These are phyloP conservation scores for Natator depressus DNA, from an alignment of 2,113 vertebrate genomes.

Conservation along the genomic window DNA sequence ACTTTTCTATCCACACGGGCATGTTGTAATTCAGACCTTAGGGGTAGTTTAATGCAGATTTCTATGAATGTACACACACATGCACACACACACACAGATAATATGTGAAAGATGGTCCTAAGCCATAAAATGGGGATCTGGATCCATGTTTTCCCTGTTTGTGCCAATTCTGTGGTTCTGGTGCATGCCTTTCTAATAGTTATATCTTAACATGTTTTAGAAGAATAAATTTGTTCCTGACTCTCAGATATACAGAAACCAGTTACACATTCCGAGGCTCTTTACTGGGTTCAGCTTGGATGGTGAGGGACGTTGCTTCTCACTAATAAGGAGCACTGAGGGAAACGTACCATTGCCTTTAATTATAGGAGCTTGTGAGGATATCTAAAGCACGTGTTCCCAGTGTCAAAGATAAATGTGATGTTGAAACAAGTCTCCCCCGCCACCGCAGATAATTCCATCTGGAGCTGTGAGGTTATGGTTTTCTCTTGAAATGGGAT, in stretches of 20 bases:
- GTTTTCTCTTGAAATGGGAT: slow-evolving; percentile 5
- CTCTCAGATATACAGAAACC: neutral
- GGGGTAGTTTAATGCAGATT: neutral
- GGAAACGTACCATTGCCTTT: neutral
- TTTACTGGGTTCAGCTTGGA: neutral
- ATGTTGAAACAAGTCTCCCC: neutral
- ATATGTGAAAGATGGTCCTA: neutral
- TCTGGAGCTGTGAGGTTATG: neutral
- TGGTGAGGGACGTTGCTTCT: neutral
- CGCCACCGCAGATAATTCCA: neutral
- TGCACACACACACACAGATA: neutral
- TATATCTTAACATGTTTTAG: neutral
- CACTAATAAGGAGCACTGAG: neutral
- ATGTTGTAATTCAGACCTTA: neutral
- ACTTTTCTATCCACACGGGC: neutral
- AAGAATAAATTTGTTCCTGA: neutral
- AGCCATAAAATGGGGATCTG: neutral
- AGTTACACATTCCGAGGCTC: neutral
- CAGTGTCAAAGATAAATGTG: neutral
- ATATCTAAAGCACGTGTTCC: slow-evolving; percentile 14
- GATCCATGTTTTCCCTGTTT: neutral
- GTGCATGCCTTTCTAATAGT: neutral
- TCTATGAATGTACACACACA: neutral
- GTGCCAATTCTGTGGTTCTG: neutral
- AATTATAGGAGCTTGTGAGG: neutral